A percentile compares a stretch with the other conserved stretches of the same genome.
Evolutionary conservation across 2,797 vertebrate genomes (phyloP).

Genomic region (Phrynocephalus vlangalii): DNA sequence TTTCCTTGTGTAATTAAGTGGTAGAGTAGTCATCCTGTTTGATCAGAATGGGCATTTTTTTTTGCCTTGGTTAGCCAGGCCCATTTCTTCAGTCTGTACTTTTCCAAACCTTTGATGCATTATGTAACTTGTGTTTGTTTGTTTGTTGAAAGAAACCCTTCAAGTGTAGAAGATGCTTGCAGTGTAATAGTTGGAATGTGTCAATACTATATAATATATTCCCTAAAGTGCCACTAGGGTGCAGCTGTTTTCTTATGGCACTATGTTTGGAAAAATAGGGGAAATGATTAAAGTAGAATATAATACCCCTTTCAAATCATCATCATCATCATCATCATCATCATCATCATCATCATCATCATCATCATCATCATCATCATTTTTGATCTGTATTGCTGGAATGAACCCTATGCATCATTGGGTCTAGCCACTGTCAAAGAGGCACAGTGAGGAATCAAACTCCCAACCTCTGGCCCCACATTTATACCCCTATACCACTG

Average conservation of each 20-base stretch:
- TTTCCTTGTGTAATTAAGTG: conserved; percentile 24
- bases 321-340: too few relatives aligned
- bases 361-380: too few relatives aligned
- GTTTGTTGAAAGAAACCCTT: neutral
- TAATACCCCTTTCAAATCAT: neutral
- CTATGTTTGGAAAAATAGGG: neutral
- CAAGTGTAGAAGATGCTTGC: neutral
- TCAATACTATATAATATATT: neutral
- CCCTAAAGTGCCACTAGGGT: neutral
- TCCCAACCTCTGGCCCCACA: too few relatives aligned
- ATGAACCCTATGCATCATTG: too few relatives aligned
- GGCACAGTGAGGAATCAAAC: too few relatives aligned
- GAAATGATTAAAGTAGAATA: neutral
- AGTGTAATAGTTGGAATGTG: neutral
- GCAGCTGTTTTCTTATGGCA: neutral
- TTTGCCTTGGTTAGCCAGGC: rapidly evolving
- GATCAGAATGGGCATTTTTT: neutral
- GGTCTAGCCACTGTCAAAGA: too few relatives aligned
- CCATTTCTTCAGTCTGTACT: conserved; percentile 62
- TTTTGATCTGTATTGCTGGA: too few relatives aligned
- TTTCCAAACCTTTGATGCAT: conserved; percentile 65
- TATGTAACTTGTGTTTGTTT: conserved; percentile 4
- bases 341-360: too few relatives aligned
- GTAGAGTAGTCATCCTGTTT: neutral
- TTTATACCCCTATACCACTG: too few relatives aligned